Evolutionary conservation across 2,797 vertebrate genomes (phyloP), one percentile per base, ranked within the genome.

Genomic region (Ctenosaura bakeri): DNA sequence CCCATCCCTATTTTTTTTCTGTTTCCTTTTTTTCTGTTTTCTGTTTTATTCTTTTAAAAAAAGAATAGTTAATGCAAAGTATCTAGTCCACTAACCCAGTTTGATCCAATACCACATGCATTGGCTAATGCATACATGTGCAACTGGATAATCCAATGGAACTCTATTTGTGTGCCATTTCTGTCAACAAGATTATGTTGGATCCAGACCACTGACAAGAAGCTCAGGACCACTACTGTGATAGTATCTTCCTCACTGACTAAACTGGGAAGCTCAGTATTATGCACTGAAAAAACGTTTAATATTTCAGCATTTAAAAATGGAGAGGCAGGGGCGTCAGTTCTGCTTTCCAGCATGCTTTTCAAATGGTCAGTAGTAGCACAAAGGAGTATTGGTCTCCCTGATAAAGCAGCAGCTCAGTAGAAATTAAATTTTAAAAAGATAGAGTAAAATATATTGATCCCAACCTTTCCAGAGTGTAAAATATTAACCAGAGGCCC

Each of bases 401-500:
- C 54, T 88, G 77, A 83, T 92, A 91, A 94, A 95, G 80, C 13
- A 79, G 6, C 81, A 89, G 78, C 74, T 89, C 86, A 52, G 38
- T 29, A 71, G 20, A 93, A 92, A 91, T 94, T 81, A 90, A 90
- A 88, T 92, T 91, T 73, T 14, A 74, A 88, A 93, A 90, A 71
- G 74, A 82, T 22, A 78, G 35, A 93, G 56, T 6, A 87, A 69
- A 90, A 79, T 2, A 0, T 87, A 94, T 93, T 92, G 92, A 94
- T 94, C 87, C 86, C 87, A 88, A 84, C 64, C 94, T 92, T 93
- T 54, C 80, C 84, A 93, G 88, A 93, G 92, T 93, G 59, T 89
- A 93, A 95, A 95, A 94, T 89, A 94, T 90, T 94, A 87, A 92
- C 71, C 7, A 71, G 71, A 92, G 77, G 66, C 83, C 85, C 92